Evolutionary conservation across 1,140 invertebrate genomes (phyloP).

Genomic region (Frieseomelitta varia): DNA sequence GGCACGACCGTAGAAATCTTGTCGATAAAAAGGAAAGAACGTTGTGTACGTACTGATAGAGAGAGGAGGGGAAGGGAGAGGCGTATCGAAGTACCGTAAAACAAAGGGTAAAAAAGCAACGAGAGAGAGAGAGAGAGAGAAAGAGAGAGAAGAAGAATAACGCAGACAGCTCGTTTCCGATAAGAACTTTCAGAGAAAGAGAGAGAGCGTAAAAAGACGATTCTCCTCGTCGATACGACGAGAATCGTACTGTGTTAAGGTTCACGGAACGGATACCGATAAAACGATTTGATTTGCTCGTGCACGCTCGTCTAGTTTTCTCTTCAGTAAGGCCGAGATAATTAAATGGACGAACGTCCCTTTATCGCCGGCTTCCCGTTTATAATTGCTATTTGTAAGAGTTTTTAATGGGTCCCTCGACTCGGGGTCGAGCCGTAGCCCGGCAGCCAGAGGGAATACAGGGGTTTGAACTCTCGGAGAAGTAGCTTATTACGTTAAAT

Average conservation of each 20-base stretch:
- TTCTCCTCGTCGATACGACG: not conserved
- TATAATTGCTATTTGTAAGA: slow-evolving; percentile 47
- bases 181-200: slow-evolving; percentile 16
- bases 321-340: slow-evolving; percentile 30
- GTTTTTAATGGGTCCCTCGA: slow-evolving; percentile 30
- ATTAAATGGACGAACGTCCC: slow-evolving; percentile 44
- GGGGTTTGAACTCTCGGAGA: not conserved
- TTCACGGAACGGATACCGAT: slow-evolving; percentile 36
- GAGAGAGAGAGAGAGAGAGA: not conserved
- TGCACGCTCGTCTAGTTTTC: slow-evolving; percentile 1
- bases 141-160: not conserved
- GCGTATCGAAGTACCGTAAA: slow-evolving; percentile 11
- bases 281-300: slow-evolving; percentile 34
- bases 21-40: slow-evolving; percentile 31
- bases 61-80: too few relatives aligned
- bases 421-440: not conserved
- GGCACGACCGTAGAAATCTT: slow-evolving; percentile 31
- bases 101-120: not conserved
- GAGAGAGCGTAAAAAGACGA: slow-evolving; percentile 33
- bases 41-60: not conserved
- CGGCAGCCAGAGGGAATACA: not conserved
- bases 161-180: not conserved
- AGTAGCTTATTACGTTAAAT: slow-evolving; percentile 45
- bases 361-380: slow-evolving; percentile 38
- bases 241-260: not conserved